Evolutionary conservation across 2,113 vertebrate genomes (phyloP).

Genomic region (Origma solitaria): DNA sequence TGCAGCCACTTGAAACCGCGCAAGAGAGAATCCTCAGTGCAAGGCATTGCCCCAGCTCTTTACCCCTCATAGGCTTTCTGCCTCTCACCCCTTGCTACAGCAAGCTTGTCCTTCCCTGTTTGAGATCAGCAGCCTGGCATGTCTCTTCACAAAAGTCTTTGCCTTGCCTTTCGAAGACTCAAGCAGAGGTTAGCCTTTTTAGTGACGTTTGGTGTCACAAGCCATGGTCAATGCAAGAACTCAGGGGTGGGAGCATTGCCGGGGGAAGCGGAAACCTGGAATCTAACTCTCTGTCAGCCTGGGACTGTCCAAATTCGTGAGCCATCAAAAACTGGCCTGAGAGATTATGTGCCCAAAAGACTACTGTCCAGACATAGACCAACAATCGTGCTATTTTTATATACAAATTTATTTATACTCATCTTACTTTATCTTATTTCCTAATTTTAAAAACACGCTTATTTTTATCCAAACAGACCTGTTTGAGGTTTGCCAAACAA

Average conservation of each 20-base stretch:
- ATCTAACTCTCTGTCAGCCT: background rate
- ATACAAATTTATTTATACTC: background rate
- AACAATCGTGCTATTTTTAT: slow-evolving; percentile 19
- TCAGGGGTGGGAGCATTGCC: background rate
- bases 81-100: background rate
- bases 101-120: fast-evolving
- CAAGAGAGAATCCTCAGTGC: background rate
- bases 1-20: background rate
- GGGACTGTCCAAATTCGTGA: background rate
- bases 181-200: background rate
- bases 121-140: background rate
- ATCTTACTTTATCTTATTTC: background rate
- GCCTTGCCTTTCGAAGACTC: background rate
- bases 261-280: background rate
- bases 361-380: background rate
- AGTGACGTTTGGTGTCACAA: background rate
- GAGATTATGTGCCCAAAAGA: background rate
- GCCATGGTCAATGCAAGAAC: background rate
- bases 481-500: background rate
- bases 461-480: slow-evolving; percentile 2
- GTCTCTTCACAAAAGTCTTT: background rate
- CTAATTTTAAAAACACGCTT: background rate
- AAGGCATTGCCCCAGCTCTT: background rate
- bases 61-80: background rate
- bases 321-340: background rate